These are phyloP conservation scores for Reticulitermes speratus DNA, from an alignment of 1,140 invertebrate genomes.

Conservation along the genomic window DNA sequence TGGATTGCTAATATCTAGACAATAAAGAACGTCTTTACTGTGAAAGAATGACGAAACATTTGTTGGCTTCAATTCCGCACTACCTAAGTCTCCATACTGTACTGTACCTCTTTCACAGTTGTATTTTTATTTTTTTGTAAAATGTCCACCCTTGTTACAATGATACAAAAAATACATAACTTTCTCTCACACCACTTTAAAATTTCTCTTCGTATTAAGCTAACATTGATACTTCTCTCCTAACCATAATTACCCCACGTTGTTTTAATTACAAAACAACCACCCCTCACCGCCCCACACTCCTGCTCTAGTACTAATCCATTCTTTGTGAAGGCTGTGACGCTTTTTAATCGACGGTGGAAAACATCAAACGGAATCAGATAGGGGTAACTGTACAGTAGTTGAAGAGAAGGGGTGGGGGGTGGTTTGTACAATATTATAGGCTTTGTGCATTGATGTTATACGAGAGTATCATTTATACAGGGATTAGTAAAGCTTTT, in stretches of 20 bases:
- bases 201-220: constrained; percentile 4
- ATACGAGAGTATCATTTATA: constrained; percentile 17
- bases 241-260: constrained; percentile 4
- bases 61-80: neutral
- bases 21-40: too few relatives aligned
- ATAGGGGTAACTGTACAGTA: constrained; percentile 18
- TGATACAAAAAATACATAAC: neutral
- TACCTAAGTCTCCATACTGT: neutral
- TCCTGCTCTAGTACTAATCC: neutral
- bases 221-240: constrained; percentile 16
- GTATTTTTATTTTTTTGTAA: neutral
- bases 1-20: too few relatives aligned
- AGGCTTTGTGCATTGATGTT: constrained; percentile 18
- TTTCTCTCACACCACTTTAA: constrained; percentile 5
- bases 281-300: neutral
- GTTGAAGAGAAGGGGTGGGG: neutral
- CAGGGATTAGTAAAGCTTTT: constrained; percentile 18
- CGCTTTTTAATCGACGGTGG: constrained; percentile 14
- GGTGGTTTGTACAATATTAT: constrained; percentile 12
- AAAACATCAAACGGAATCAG: constrained; percentile 18
- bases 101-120: neutral
- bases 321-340: constrained; percentile 15
- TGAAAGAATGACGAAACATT: too few relatives aligned
- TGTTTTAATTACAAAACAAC: constrained; percentile 19
- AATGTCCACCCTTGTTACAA: neutral